Evolutionary conservation across 2,113 vertebrate genomes (phyloP).

Genomic region (Corydoras maculifer): DNA sequence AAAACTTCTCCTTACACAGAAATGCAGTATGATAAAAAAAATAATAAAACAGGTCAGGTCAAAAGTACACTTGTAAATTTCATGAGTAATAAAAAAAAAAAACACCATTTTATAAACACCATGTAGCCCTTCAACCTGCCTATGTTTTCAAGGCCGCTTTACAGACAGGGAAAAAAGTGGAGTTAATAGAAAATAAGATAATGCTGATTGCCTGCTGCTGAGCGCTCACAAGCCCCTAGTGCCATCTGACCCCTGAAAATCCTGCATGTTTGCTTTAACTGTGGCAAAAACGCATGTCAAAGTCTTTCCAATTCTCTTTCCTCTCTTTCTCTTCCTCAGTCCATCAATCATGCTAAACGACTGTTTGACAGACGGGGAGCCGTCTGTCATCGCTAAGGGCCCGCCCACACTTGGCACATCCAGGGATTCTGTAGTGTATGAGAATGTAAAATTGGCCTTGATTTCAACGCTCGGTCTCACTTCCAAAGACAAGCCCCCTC

Average conservation of each 20-base stretch:
- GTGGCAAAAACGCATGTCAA: constrained; percentile 45
- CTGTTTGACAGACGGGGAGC: constrained; percentile 62
- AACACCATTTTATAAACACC: no score
- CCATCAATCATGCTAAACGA: constrained; percentile 61
- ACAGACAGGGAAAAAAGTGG: no score
- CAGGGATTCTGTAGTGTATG: constrained; percentile 8
- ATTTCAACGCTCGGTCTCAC: constrained; percentile 44
- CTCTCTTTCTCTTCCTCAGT: constrained; percentile 47
- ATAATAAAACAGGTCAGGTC: no score
- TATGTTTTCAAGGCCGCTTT: no score
- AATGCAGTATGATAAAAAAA: no score
- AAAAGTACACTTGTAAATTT: no score
- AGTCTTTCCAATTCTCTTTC: constrained; percentile 59
- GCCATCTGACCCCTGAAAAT: constrained; percentile 10
- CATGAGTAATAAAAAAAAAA: no score
- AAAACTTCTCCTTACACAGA: no score
- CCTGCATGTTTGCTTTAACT: constrained; percentile 53
- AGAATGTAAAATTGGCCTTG: constrained; percentile 6
- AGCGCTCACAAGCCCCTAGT: no score
- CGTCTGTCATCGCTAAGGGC: constrained; percentile 55
- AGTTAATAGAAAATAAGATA: no score
- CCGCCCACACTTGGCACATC: constrained; percentile 34
- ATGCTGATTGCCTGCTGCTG: no score
- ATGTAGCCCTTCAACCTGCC: no score
- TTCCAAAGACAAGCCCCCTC: constrained; percentile 50